phyloP scores from a whole-genome alignment of 1,140 invertebrate genomes.

The Bombus fervidus region DNA sequence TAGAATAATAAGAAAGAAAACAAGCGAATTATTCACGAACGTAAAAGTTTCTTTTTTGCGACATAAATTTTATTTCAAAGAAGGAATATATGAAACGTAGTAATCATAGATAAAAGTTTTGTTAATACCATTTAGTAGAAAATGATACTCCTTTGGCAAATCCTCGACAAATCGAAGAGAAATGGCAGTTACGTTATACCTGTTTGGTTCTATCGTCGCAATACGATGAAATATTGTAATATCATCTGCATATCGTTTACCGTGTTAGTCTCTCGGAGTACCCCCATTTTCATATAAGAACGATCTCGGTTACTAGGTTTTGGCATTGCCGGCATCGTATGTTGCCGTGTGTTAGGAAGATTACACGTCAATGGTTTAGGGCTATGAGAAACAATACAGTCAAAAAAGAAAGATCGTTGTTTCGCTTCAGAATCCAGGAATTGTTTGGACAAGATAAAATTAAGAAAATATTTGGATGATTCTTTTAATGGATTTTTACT shows the following conservation, averaged over 20 bases:
- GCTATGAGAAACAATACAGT: slow-evolving; percentile 62
- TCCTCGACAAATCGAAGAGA: not conserved
- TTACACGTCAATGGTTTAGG: slow-evolving; percentile 57
- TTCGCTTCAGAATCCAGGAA: not conserved
- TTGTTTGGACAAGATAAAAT: not conserved
- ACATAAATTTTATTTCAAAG: not conserved
- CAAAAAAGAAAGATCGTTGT: slow-evolving; percentile 32
- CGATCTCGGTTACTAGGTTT: slow-evolving; percentile 55
- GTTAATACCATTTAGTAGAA: not conserved
- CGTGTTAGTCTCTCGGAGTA: slow-evolving; percentile 36
- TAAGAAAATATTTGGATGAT: slow-evolving; percentile 44
- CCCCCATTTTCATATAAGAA: slow-evolving; percentile 27
- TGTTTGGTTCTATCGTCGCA: not conserved
- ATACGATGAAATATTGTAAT: slow-evolving; percentile 38
- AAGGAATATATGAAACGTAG: not conserved
- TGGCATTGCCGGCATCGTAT: slow-evolving; percentile 50
- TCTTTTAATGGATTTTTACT: slow-evolving; percentile 74
- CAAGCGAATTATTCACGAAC: not conserved
- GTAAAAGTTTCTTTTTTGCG: not conserved
- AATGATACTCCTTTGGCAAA: not conserved
- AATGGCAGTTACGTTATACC: slow-evolving; percentile 9
- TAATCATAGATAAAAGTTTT: not conserved
- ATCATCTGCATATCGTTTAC: slow-evolving; percentile 10
- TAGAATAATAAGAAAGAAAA: not conserved
- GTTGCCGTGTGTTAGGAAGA: slow-evolving; percentile 53